A percentile compares a stretch with the other conserved stretches of the same genome.
Conservation (phyloP, 2,888 invertebrate genomes). For the Hydrotaea cyrtoneurina region DNA sequence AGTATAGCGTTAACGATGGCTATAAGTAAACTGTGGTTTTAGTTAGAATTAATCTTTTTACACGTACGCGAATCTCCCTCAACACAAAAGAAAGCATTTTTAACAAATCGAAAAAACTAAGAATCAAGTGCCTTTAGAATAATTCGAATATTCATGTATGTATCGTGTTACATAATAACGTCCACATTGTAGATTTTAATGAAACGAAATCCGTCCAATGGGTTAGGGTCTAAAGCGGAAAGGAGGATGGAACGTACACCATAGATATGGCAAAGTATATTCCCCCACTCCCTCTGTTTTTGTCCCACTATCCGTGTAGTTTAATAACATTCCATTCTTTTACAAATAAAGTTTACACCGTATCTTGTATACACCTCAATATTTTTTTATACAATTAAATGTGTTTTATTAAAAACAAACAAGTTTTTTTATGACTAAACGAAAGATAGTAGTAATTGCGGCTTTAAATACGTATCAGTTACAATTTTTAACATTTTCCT, state of each 20-base stretch:
- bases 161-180: background rate
- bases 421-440: constrained; percentile 14
- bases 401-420: constrained; percentile 47
- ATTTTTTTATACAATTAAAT: constrained; percentile 43
- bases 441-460: constrained; percentile 35
- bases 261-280: background rate
- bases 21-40: constrained; percentile 38
- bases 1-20: constrained; percentile 32
- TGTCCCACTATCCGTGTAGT: background rate
- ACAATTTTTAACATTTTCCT: background rate
- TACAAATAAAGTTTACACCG: constrained; percentile 29
- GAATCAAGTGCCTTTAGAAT: constrained; percentile 39
- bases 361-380: constrained; percentile 29
- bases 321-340: constrained; percentile 37
- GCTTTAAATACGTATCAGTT: background rate
- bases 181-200: background rate
- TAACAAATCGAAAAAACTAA: background rate
- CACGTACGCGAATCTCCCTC: background rate
- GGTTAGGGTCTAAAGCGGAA: background rate
- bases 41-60: background rate
- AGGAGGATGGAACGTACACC: background rate
- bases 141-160: constrained; percentile 19
- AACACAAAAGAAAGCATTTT: background rate
- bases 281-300: background rate
- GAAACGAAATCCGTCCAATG: constrained; percentile 53